phyloP scores from a whole-genome alignment of 2,888 invertebrate species.

The Glomeris marginata region DNA sequence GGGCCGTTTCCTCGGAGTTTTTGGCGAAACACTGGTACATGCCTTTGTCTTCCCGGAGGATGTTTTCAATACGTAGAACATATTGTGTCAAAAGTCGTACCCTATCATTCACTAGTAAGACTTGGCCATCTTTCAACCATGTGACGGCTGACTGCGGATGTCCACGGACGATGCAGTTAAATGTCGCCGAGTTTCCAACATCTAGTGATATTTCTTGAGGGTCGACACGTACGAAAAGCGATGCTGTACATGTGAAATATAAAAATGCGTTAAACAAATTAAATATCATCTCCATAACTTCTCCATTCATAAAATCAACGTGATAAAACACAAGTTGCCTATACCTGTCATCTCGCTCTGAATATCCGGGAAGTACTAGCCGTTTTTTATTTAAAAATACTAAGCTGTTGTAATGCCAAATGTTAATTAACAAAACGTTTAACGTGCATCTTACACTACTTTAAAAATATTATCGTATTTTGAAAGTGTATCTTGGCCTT shows the following conservation, averaged over 20 bases:
- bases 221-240: constrained; percentile 12
- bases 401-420: too few species aligned
- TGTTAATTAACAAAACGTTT: too few species aligned
- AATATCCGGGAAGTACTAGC: too few species aligned
- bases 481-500: too few species aligned
- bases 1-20: constrained; percentile 69
- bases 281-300: not conserved
- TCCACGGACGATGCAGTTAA: constrained; percentile 27
- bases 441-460: too few species aligned
- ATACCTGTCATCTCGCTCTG: too few species aligned
- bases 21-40: constrained; percentile 41
- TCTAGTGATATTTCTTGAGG: constrained; percentile 20
- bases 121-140: constrained; percentile 86
- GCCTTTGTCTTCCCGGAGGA: constrained; percentile 26
- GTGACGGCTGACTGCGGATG: constrained; percentile 76
- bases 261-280: not conserved
- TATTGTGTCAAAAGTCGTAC: constrained; percentile 11
- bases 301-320: too few species aligned
- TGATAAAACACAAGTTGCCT: too few species aligned
- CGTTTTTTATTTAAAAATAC: too few species aligned
- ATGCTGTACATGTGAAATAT: constrained; percentile 4
- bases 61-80: constrained; percentile 21
- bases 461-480: too few species aligned
- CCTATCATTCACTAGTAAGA: constrained; percentile 34
- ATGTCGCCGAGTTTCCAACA: constrained; percentile 24